Evolutionary conservation across 2,888 invertebrate genomes (phyloP).

Genomic region (Plebejus argus): DNA sequence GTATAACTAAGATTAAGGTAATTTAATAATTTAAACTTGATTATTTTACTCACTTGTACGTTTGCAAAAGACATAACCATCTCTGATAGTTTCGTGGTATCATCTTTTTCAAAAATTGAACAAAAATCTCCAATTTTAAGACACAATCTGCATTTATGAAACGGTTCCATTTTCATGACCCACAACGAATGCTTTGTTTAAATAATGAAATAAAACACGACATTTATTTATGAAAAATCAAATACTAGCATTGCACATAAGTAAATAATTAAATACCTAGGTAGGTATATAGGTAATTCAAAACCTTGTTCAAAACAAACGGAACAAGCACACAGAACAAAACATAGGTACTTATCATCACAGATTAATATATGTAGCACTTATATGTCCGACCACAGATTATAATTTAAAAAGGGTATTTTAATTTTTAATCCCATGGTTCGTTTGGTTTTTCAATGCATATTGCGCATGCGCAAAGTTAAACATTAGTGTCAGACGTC

Average conservation of each 20-base stretch:
- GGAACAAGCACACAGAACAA: not conserved
- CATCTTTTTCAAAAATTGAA: constrained; percentile 75
- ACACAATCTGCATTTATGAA: constrained; percentile 73
- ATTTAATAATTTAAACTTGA: not conserved
- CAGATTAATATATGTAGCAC: no score
- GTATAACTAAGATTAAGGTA: no score
- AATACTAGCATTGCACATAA: no score
- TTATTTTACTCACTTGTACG: constrained; percentile 57
- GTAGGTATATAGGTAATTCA: not conserved
- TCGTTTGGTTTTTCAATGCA: no score
- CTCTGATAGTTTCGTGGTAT: constrained; percentile 68
- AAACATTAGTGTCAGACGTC: no score
- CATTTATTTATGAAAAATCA: not conserved
- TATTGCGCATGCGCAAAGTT: no score
- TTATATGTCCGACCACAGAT: no score
- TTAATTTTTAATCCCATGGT: no score
- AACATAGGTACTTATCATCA: no score
- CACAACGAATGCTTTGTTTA: not conserved
- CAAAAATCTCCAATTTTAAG: constrained; percentile 74
- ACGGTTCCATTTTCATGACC: constrained; percentile 45
- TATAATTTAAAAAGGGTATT: no score
- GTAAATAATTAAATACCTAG: no score
- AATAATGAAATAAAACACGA: not conserved
- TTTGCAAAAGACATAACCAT: constrained; percentile 76
- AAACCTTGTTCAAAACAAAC: not conserved